Percentiles rank a stretch among this genome's conserved stretches.
These are phyloP conservation scores for Eurytoma californica DNA, from an alignment of 2,888 invertebrate species.

Conservation along the genomic window DNA sequence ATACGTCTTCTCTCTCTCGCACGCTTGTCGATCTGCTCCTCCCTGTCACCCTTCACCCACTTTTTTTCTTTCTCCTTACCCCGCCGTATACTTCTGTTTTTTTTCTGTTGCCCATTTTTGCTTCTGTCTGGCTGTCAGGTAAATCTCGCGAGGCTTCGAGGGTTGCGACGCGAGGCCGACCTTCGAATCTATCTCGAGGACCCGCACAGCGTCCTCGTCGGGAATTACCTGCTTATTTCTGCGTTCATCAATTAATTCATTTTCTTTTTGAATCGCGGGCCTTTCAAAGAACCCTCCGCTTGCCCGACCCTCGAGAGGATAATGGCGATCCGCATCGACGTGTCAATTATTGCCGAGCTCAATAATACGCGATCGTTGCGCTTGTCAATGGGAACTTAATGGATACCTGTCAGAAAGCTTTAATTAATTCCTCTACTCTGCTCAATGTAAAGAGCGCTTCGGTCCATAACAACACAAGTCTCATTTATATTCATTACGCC, in stretches of 20 bases:
- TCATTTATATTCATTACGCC: not conserved
- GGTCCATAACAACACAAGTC: not conserved
- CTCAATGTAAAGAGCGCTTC: conserved; percentile 9
- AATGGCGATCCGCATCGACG: conserved; percentile 37
- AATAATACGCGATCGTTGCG: conserved; percentile 23
- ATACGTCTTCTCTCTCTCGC: conserved; percentile 53
- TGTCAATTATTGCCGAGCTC: conserved; percentile 41
- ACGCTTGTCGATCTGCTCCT: conserved; percentile 48
- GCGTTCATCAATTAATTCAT: conserved; percentile 56
- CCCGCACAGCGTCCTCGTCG: conserved; percentile 30
- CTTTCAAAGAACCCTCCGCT: conserved; percentile 29
- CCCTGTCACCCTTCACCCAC: conserved; percentile 47
- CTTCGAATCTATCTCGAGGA: conserved; percentile 42
- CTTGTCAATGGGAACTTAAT: conserved; percentile 30
- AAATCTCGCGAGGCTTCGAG: conserved; percentile 54
- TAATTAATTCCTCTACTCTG: conserved; percentile 47
- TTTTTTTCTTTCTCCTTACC: conserved; percentile 32
- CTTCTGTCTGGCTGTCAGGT: conserved; percentile 56
- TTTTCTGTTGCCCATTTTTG: conserved; percentile 4
- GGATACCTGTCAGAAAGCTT: conserved; percentile 45
- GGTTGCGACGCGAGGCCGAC: conserved; percentile 48
- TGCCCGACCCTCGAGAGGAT: conserved; percentile 12
- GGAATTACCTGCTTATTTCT: conserved; percentile 56
- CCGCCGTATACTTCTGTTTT: conserved; percentile 18
- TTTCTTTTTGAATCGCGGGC: conserved; percentile 21